phyloP scores from a whole-genome alignment of 2,113 vertebrate genomes.

The Mus musculus region GRCm39 chr12:85995001-85995500 shows the following conservation, averaged over 20 bases:
- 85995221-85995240: neutral
- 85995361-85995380: neutral
- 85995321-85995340: slow-evolving; percentile 29
- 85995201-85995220: neutral
- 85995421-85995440: slow-evolving; percentile 2
- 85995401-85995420: slow-evolving; percentile 7
- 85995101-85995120: neutral
- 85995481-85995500: slow-evolving; percentile 6
- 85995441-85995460: neutral
- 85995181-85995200: neutral
- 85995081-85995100: neutral
- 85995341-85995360: neutral
- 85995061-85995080: neutral
- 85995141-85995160: neutral
- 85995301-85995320: neutral
- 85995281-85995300: neutral
- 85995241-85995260: neutral
- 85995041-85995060: neutral
- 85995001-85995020: slow-evolving; percentile 22
- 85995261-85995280: slow-evolving; percentile 34
- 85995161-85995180: neutral
- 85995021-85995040: slow-evolving; percentile 28
- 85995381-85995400: neutral
- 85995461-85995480: neutral
- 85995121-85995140: neutral